Base-by-base conservation (phyloP, 2,888 invertebrate species). In the Philaethria dido region DNA sequence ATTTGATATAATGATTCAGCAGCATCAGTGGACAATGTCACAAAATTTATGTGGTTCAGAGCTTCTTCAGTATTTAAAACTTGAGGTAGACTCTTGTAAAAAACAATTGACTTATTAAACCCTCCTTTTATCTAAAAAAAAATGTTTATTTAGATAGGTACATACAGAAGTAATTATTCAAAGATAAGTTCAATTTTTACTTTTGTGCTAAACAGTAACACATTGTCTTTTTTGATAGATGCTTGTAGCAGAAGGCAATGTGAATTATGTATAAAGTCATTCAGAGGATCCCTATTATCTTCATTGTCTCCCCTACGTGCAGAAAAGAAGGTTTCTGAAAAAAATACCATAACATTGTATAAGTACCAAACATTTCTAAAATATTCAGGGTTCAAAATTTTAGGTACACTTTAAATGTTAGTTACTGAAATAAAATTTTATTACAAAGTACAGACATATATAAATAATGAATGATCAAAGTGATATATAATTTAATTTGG, bases 1-100 rank as follows among this genome's bases (percentile, higher is more conserved):
- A 87, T 81, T 69, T 89, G 86, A 76, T 93, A 93, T 70, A 93
- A 78, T 3, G 92, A 90, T 71, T 89, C 89, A 14, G 84, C 85
- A 29, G 87, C 84, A 75, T 82, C 86, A 61, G 79, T 78, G n/a
- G 85, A 83, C 18, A 92, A 66, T 33, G 90, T 89, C 18, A 90
- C 75, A 48, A 93, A 83, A 71, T 91, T 89, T 14, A 93, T 76
- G 74, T 83, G 77, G 29, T 82, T 82, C 4, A 84, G 64, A 60
- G 80, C 76, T 76, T 88, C 83, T 25, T 82, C 80, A 62, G 75
- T 69, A 33, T 77, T 78, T 36, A 90, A 73, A 48, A 81, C 81
- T 70, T 80, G 75, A 3, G 84, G 75, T 61, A 77, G 73, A 45
- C 80, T 85, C 77, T 93, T 93, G 72, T 89, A 93, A 73, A 93